These are phyloP conservation scores for Coronaproctus castanopsis DNA, from an alignment of 2,888 invertebrate species.

Conservation along the genomic window DNA sequence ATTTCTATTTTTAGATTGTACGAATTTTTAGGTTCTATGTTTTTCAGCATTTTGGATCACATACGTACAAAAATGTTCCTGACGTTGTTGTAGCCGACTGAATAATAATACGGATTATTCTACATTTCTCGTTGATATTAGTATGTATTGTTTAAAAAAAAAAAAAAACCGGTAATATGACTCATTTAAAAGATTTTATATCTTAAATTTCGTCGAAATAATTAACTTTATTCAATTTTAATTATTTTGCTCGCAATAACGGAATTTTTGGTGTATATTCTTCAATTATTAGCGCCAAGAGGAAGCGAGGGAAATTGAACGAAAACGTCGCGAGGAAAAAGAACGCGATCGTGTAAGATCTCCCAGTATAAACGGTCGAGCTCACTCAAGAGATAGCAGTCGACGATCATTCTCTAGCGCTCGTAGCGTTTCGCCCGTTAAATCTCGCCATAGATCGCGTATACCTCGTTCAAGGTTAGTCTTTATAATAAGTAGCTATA, in stretches of 20 bases:
- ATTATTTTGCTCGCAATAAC: too few species aligned
- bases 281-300: conserved; percentile 47
- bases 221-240: too few species aligned
- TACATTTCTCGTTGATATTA: too few species aligned
- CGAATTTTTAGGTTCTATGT: background rate
- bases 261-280: conserved; percentile 20
- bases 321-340: conserved; percentile 24
- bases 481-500: background rate
- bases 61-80: too few species aligned
- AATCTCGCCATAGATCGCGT: conserved; percentile 4
- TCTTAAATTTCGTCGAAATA: too few species aligned
- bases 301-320: conserved; percentile 44
- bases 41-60: too few species aligned
- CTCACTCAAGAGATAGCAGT: conserved; percentile 8
- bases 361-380: conserved; percentile 15
- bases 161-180: too few species aligned
- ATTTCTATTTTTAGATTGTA: background rate
- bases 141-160: too few species aligned
- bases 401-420: conserved; percentile 14
- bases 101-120: too few species aligned
- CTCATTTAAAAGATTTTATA: too few species aligned
- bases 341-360: conserved; percentile 19
- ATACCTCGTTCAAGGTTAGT: conserved; percentile 18
- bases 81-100: too few species aligned
- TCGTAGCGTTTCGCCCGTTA: conserved; percentile 13